Base-by-base conservation (phyloP, 1,140 invertebrate species). In the Gerris buenoi region DNA sequence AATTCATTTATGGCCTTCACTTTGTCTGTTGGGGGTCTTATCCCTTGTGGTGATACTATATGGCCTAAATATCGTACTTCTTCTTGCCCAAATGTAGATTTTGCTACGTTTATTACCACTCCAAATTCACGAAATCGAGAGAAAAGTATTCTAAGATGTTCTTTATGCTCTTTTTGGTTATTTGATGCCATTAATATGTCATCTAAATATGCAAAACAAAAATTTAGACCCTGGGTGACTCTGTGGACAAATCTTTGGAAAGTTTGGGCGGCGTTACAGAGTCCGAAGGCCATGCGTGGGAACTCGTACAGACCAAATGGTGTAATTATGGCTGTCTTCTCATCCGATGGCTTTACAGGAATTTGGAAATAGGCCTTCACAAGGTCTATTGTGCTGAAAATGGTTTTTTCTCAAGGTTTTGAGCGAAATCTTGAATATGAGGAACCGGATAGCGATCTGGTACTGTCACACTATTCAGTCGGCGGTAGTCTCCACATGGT, bases 111-210 rank as follows among this genome's bases (percentile, higher is more conserved):
- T 5, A 70, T 65, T n/a, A 25, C 27, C 2, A 70, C 10, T 13
- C 67, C 65, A 46, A 56, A 28, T 23, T 62, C 23, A 13, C 27
- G 0, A 14, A 67, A 59, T 1, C 70, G 61, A 33, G 26, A 5
- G 13, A 70, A 68, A 2, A 70, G n/a, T 25, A 57, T n/a, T 14
- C n/a, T 1, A 2, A 66, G 25, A 27, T 71, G 67, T 3, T 23
- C 0, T 2, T 18, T 2, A 65, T 78, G 77, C 67, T 77, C 68
- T 14, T 73, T 68, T 25, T 67, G 64, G 15, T 23, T 64, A 26
- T 64, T 68, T 0, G 74, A 78, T 58, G 72, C 79, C 2, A 84
- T 71, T 1, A 83, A 72, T 28, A 85, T 76, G 70, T 84, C 83
- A 69, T 84, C 82, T 0, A 84, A 64, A 69, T 81, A 84, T 0